These are phyloP conservation scores for Clarias platycephalus DNA, from an alignment of 2,797 vertebrate genomes.

Conservation along the genomic window DNA sequence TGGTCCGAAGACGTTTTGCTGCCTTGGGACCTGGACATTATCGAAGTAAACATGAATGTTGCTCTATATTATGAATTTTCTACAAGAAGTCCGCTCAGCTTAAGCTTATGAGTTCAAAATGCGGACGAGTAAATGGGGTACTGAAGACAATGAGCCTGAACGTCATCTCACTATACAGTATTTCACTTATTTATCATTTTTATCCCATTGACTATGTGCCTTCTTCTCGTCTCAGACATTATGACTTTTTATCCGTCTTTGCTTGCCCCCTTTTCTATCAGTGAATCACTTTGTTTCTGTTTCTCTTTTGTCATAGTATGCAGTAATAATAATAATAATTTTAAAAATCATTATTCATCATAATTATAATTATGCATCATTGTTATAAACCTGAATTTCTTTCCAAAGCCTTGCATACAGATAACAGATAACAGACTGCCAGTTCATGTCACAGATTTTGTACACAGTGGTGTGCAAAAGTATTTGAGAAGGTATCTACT, in stretches of 20 bases:
- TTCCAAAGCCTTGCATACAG: neutral
- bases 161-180: neutral
- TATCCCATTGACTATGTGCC: neutral
- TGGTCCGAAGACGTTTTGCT: neutral
- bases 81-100: neutral
- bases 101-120: neutral
- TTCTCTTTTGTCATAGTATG: too few relatives aligned
- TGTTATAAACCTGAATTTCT: neutral
- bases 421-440: neutral
- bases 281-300: neutral
- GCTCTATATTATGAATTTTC: neutral
- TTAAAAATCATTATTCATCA: neutral
- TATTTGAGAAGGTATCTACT: neutral
- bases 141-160: neutral
- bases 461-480: neutral
- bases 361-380: neutral
- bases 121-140: neutral
- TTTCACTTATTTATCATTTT: neutral
- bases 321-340: neutral
- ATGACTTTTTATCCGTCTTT: neutral
- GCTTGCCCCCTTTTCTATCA: too few relatives aligned
- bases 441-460: neutral
- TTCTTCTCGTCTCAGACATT: neutral
- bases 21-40: neutral
- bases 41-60: neutral